Evolutionary conservation across 1,140 invertebrate genomes (phyloP), one percentile per base, ranked within the genome.

Genomic region (Saccostrea cuccullata): DNA sequence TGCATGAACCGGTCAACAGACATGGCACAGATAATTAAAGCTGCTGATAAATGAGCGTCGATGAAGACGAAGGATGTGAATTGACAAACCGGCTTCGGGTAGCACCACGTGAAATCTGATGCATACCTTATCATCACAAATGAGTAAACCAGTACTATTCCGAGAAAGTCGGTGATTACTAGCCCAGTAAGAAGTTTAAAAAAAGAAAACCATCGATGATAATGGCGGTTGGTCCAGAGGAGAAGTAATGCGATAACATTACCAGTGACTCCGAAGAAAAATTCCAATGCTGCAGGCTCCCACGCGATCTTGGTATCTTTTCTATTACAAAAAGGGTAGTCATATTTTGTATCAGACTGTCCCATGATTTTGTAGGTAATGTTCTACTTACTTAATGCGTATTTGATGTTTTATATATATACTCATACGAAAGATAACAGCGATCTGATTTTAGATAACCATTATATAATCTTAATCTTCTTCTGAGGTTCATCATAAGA

Each of bases 81-180:
- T n/a, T 64, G 13, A 67, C 84, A 85, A 9, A 85, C 26, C 1
- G 84, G 84, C 36, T 67, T 67, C 23, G 58, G 36, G 64, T 36
- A 85, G 20, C 60, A 67, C 56, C 60, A 85, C 26, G 84, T 85
- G 60, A 85, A 85, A 13, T 67, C 26, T 40, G 84, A 67, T 12
- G 58, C 60, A 64, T 85, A 85, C 55, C 58, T 64, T 3, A 6
- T 47, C 58, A 47, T 67, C 5, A 70, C 58, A 36, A 85, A 67
- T 85, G 84, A 58, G 40, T 85, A 85, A 4, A 64, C 58, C 15
- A 85, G 26, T 36, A 85, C 1, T 40, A 85, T 40, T 67, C 84
- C 84, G 0, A 82, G 20, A 15, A 30, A 30, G 11, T 82, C 73
- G 9, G 73, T 82, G 17, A 82, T 64, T 15, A n/a, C 58, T n/a